A percentile compares a stretch with the other conserved stretches of the same genome.
phyloP scores from a whole-genome alignment of 2,113 vertebrate genomes.

The Parus major region DNA sequence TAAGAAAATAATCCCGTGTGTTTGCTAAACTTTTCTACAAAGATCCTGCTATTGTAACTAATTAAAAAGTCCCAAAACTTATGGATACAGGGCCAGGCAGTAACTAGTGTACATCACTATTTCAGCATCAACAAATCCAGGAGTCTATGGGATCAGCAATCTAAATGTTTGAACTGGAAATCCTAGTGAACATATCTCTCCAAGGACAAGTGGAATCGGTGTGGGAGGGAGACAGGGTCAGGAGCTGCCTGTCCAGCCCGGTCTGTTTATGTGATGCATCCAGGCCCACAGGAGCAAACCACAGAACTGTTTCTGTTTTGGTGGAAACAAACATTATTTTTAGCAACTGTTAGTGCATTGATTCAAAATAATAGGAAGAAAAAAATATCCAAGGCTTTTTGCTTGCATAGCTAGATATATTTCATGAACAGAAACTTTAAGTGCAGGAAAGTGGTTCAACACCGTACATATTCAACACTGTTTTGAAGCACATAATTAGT shows the following conservation, averaged over 20 bases:
- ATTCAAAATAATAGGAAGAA: neutral
- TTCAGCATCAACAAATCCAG: neutral
- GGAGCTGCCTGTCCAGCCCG: neutral
- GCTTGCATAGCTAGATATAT: neutral
- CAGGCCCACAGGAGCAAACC: neutral
- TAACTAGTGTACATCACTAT: neutral
- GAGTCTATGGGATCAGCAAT: neutral
- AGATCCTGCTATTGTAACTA: neutral
- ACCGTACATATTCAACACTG: neutral
- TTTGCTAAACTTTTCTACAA: neutral
- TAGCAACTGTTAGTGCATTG: neutral
- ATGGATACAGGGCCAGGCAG: neutral
- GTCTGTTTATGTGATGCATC: neutral
- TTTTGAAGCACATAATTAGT: neutral
- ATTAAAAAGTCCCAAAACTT: neutral
- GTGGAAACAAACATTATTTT: neutral
- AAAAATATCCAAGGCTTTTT: neutral
- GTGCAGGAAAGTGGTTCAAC: neutral
- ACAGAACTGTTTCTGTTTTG: neutral
- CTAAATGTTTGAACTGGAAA: neutral
- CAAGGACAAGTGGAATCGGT: neutral
- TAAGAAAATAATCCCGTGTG: neutral
- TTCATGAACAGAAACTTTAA: neutral
- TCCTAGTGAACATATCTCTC: neutral
- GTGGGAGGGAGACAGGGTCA: neutral